These are phyloP conservation scores for Gnathochromis pfefferi DNA, from an alignment of 2,113 vertebrate species.

Conservation along the genomic window DNA sequence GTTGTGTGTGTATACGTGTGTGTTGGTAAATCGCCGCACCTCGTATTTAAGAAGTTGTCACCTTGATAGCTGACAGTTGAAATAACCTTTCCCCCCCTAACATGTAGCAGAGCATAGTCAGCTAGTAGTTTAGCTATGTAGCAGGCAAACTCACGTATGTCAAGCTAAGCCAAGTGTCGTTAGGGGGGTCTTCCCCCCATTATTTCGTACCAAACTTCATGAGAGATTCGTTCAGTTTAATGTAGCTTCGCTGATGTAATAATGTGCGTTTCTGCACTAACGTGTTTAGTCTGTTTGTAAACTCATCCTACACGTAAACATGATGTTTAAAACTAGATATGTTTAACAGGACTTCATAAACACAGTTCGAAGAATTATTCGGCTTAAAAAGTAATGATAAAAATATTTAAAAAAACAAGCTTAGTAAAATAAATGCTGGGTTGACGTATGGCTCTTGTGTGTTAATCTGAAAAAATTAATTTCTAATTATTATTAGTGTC, in stretches of 20 bases:
- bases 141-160: background rate
- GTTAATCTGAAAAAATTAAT: rapidly evolving
- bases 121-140: background rate
- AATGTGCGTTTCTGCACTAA: rapidly evolving
- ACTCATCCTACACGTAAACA: rapidly evolving
- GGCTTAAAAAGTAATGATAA: background rate
- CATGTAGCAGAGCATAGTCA: background rate
- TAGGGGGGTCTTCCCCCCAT: background rate
- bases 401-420: background rate
- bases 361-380: background rate
- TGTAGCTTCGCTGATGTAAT: rapidly evolving
- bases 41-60: background rate
- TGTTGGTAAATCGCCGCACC: background rate
- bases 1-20: background rate
- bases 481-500: background rate
- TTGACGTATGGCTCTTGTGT: background rate
- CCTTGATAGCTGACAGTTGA: background rate
- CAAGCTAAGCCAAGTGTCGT: background rate
- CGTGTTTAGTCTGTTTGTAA: background rate
- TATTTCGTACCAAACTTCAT: background rate
- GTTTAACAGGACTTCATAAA: background rate
- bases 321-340: background rate
- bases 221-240: background rate
- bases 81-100: rapidly evolving
- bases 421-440: background rate